Evolutionary conservation across 92 coral and sea anemone species (phyloP).

Genomic region (Paramuricea clavata): DNA sequence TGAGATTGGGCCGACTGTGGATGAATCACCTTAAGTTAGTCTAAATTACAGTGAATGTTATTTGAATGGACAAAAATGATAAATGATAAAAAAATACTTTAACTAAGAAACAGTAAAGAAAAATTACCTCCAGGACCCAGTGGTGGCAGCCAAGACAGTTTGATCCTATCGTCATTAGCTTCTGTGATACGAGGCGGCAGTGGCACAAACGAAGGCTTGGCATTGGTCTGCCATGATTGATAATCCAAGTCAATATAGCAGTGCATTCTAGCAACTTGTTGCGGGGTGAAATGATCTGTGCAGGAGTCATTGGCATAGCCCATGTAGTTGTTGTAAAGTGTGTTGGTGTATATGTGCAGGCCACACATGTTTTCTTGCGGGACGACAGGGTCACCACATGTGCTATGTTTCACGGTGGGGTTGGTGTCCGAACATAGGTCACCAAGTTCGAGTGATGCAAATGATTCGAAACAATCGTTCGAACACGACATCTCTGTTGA

Average conservation of each 20-base stretch:
- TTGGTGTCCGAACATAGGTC: constrained; percentile 96
- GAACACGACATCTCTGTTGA: constrained; percentile 76
- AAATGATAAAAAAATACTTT: too few species aligned
- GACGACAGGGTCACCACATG: constrained; percentile 76
- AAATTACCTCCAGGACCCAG: constrained; percentile 82
- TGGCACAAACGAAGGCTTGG: constrained; percentile 90
- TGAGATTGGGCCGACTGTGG: too few species aligned
- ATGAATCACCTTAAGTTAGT: too few species aligned
- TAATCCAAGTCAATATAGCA: constrained; percentile 86
- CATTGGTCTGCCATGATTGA: constrained; percentile 92
- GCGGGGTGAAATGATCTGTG: constrained; percentile 84
- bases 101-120: background rate
- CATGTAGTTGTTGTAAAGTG: constrained; percentile 92
- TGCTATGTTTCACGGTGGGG: constrained; percentile 81
- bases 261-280: constrained; percentile 96
- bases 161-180: constrained; percentile 66
- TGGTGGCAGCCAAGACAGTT: constrained; percentile 93
- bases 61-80: too few species aligned
- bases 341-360: constrained; percentile 54
- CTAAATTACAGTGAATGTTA: too few species aligned
- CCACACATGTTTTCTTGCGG: constrained; percentile 66
- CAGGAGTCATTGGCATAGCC: constrained; percentile 87
- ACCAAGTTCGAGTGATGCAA: constrained; percentile 95
- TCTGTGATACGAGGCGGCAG: constrained; percentile 91
- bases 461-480: constrained; percentile 84